These are phyloP conservation scores for Diorhabda elongata DNA, from an alignment of 1,140 invertebrate species.

Conservation along the genomic window DNA sequence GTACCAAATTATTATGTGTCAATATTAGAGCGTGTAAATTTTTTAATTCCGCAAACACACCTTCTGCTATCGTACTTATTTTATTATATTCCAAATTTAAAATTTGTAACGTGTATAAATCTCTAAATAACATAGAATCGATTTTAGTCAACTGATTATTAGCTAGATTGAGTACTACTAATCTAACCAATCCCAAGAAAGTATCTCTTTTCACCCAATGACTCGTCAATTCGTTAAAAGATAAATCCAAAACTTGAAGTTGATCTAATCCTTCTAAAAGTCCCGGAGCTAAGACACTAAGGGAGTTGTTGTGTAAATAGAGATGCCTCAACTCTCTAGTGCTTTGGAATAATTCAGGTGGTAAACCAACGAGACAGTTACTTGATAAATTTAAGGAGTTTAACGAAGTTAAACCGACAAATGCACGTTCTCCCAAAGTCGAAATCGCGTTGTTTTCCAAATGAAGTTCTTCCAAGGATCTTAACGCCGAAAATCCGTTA, in stretches of 20 bases:
- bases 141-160: conserved; percentile 68
- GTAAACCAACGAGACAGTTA: conserved; percentile 69
- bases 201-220: conserved; percentile 75
- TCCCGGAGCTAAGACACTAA: conserved; percentile 70
- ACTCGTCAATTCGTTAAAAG: conserved; percentile 71
- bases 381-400: conserved; percentile 71
- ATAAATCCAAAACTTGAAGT: conserved; percentile 72
- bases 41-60: conserved; percentile 68
- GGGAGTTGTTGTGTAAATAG: conserved; percentile 74
- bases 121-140: conserved; percentile 68
- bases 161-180: conserved; percentile 72
- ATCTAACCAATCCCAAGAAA: conserved; percentile 65
- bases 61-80: conserved; percentile 66
- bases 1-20: conserved; percentile 66
- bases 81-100: conserved; percentile 73
- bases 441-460: conserved; percentile 72
- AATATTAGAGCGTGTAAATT: conserved; percentile 73
- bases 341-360: conserved; percentile 68
- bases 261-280: conserved; percentile 71
- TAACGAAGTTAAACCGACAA: conserved; percentile 62
- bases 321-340: conserved; percentile 65
- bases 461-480: conserved; percentile 60
- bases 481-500: conserved; percentile 63
- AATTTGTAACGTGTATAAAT: conserved; percentile 71
- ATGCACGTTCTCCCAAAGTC: conserved; percentile 65